phyloP scores from a whole-genome alignment of 2,113 vertebrate species.

The Halcyon malimbica region DNA sequence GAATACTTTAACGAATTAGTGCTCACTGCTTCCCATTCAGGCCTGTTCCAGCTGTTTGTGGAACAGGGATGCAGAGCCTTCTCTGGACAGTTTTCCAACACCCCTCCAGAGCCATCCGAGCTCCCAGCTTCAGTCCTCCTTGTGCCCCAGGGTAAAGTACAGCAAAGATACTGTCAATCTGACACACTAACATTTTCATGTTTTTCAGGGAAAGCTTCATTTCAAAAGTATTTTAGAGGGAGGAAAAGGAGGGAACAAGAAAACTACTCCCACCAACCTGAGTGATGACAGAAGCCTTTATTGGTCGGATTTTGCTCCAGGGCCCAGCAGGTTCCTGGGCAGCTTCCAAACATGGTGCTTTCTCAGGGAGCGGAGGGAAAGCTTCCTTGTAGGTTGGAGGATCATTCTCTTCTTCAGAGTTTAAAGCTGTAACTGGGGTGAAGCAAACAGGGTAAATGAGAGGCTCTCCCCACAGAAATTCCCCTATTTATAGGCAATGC shows the following conservation, averaged over 20 bases:
- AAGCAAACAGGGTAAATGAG: constrained; percentile 20
- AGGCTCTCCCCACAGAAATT: not conserved
- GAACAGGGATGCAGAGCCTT: not conserved
- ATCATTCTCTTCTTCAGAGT: constrained; percentile 91
- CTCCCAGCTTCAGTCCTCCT: not conserved
- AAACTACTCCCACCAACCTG: constrained; percentile 80
- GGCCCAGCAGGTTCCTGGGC: constrained; percentile 88
- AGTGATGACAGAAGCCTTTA: constrained; percentile 98
- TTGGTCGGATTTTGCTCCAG: constrained; percentile 96
- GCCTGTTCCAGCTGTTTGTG: not conserved
- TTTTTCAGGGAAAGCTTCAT: not conserved
- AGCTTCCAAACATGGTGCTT: constrained; percentile 87
- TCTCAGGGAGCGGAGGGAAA: constrained; percentile 98
- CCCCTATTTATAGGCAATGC: not conserved
- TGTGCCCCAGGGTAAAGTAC: not conserved
- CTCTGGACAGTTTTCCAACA: not conserved
- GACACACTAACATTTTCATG: not conserved
- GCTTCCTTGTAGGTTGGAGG: constrained; percentile 99
- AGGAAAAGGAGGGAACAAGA: not conserved
- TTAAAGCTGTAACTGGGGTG: constrained; percentile 80
- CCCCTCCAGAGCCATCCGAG: not conserved
- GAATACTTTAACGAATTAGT: not conserved
- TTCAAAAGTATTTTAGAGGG: not conserved
- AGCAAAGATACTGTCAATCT: not conserved
- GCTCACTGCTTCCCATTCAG: not conserved